Conservation (phyloP, 1,140 invertebrate species). For the Aphidius gifuensis region DNA sequence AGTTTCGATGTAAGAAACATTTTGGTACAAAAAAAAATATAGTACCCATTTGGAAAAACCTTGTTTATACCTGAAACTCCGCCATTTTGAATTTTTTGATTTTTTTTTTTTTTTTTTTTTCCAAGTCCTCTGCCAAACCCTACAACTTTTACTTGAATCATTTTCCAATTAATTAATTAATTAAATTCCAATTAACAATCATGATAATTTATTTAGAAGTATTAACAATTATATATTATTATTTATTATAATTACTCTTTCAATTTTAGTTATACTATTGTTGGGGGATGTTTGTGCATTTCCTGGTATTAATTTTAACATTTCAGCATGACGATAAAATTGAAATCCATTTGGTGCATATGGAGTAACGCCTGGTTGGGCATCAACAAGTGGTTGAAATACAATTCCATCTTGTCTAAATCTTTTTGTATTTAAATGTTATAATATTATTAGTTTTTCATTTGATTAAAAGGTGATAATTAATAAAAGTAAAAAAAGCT, state of each 20-base stretch:
- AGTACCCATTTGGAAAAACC: no score
- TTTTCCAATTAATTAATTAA: no score
- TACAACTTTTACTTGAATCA: no score
- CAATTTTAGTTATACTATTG: conserved; percentile 58
- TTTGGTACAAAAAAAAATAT: no score
- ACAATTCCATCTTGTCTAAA: conserved; percentile 72
- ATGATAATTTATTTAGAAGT: conserved; percentile 3
- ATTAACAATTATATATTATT: conserved; percentile 1
- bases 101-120: no score
- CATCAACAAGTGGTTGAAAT: conserved; percentile 33
- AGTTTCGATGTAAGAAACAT: no score
- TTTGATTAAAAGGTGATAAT: conserved; percentile 3
- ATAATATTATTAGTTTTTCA: conserved; percentile 3
- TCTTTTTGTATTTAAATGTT: conserved; percentile 39
- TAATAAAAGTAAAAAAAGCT: conserved; percentile 78
- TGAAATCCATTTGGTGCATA: conserved; percentile 62
- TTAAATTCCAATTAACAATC: conserved; percentile 16
- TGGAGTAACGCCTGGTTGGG: conserved; percentile 52
- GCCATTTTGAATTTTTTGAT: no score
- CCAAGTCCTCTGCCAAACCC: no score
- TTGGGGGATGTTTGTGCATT: conserved; percentile 60
- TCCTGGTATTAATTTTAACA: conserved; percentile 63
- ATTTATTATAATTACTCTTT: conserved; percentile 58
- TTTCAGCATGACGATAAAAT: conserved; percentile 58
- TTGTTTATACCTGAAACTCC: no score